Evolutionary conservation across 2,888 invertebrate species (phyloP).

Genomic region (Microplitis manilae): DNA sequence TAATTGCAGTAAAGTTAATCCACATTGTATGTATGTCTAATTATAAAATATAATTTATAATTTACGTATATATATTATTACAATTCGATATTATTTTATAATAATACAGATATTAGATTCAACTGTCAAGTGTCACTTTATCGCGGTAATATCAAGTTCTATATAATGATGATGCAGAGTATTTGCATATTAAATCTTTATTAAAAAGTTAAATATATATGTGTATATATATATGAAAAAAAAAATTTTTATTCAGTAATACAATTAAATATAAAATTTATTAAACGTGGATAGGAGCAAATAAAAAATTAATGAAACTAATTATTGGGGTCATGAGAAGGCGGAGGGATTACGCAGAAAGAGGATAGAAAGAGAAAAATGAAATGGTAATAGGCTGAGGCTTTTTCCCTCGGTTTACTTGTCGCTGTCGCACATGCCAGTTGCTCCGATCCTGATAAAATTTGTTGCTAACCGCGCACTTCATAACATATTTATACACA

Average conservation of each 20-base stretch:
- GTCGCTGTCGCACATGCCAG: conserved; percentile 55
- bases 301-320: background rate
- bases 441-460: conserved; percentile 62
- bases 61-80: conserved; percentile 1
- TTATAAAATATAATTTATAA: conserved; percentile 33
- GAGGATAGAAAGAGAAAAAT: conserved; percentile 17
- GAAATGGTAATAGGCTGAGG: background rate
- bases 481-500: conserved; percentile 29
- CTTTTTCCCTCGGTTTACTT: conserved; percentile 37
- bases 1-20: background rate
- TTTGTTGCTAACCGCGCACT: conserved; percentile 67
- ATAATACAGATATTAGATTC: background rate
- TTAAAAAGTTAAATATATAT: background rate
- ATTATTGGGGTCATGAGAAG: conserved; percentile 5
- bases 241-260: background rate
- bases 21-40: conserved; percentile 19
- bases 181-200: background rate
- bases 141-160: background rate
- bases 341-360: background rate
- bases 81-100: background rate
- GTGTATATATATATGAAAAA: background rate
- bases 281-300: background rate
- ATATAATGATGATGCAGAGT: background rate
- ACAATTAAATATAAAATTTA: background rate
- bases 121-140: conserved; percentile 20